A percentile compares a stretch with the other conserved stretches of the same genome.
Conservation (phyloP, 2,113 vertebrate species). For the Sapajus apella region DNA sequence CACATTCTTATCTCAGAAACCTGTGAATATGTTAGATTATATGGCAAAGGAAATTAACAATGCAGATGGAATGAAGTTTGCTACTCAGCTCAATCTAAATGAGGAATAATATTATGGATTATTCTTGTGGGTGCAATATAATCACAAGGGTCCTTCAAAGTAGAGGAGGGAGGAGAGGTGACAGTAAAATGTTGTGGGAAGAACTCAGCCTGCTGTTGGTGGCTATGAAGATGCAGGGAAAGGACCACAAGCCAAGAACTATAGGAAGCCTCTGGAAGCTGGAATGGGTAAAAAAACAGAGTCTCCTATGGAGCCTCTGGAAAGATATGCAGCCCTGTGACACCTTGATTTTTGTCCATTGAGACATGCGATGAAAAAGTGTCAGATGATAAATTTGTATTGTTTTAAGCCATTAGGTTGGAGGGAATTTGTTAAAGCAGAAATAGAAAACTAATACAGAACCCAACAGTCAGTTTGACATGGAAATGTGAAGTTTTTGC, state of each 20-base stretch:
- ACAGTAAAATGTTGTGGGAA: neutral
- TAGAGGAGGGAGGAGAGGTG: neutral
- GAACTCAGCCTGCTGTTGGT: neutral
- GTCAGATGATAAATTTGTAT: neutral
- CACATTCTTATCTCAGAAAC: neutral
- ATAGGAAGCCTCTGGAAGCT: neutral
- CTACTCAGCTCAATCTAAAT: neutral
- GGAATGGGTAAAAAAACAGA: neutral
- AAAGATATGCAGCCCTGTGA: neutral
- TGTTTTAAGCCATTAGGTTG: neutral
- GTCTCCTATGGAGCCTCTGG: neutral
- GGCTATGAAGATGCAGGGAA: neutral
- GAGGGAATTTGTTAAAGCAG: neutral
- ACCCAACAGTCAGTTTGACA: no score
- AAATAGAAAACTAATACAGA: neutral
- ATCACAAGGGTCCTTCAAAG: neutral
- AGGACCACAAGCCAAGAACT: neutral
- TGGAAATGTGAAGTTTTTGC: slow-evolving; percentile 66
- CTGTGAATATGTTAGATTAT: neutral
- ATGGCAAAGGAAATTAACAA: neutral
- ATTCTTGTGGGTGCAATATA: neutral
- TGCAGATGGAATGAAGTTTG: neutral
- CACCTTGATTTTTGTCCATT: neutral
- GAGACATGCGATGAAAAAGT: neutral
- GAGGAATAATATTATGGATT: neutral